phyloP scores from a whole-genome alignment of 1,140 invertebrate species.

The Octopus sinensis region DNA sequence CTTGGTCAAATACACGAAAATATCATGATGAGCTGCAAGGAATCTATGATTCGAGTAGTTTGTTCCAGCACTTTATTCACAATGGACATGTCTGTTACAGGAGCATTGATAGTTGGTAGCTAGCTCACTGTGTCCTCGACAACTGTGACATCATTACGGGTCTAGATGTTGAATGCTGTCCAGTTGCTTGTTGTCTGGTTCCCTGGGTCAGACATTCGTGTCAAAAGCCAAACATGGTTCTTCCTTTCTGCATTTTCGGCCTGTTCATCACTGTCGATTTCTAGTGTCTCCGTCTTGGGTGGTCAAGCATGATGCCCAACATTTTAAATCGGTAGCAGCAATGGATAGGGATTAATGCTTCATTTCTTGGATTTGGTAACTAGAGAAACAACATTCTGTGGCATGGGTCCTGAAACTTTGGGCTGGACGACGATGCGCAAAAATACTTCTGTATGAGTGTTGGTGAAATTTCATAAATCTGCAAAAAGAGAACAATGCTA shows the following conservation, averaged over 20 bases:
- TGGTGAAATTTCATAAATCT: no score
- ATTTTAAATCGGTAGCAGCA: constrained; percentile 13
- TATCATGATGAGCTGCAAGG: constrained; percentile 8
- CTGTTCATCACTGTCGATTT: neutral
- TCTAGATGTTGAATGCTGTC: constrained; percentile 15
- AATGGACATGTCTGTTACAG: constrained; percentile 17
- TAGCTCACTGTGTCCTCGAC: constrained; percentile 9
- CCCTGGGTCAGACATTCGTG: neutral
- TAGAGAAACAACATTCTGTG: neutral
- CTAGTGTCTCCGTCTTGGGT: neutral
- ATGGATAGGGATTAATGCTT: neutral
- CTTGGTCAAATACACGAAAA: constrained; percentile 25
- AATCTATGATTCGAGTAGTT: neutral
- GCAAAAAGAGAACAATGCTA: no score
- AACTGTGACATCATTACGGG: neutral
- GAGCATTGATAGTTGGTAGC: constrained; percentile 19
- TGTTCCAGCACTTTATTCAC: constrained; percentile 9
- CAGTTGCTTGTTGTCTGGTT: neutral
- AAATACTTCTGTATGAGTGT: no score
- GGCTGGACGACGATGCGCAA: constrained; percentile 28
- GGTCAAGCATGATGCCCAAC: constrained; percentile 16
- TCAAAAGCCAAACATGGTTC: neutral
- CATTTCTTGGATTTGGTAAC: constrained; percentile 13
- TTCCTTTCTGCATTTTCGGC: neutral
- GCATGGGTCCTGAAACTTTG: neutral